phyloP scores from a whole-genome alignment of 2,797 vertebrate species.

The Melanotaenia pygmaea region DNA sequence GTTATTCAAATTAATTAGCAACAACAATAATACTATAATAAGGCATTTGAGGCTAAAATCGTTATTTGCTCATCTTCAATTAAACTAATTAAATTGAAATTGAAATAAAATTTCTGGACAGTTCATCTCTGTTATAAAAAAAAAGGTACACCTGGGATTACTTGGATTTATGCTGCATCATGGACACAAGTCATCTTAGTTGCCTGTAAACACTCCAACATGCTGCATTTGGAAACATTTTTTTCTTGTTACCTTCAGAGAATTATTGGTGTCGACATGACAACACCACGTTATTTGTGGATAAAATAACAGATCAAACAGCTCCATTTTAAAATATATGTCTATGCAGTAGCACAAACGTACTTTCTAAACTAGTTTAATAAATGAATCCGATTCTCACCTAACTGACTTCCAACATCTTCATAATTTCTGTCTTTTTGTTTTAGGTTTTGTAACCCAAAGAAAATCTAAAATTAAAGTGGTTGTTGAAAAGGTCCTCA shows the following conservation, averaged over 20 bases:
- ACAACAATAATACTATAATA: no score
- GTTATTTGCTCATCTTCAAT: no score
- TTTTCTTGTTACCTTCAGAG: background rate
- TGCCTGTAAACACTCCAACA: background rate
- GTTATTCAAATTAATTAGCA: no score
- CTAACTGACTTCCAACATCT: no score
- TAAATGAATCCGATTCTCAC: background rate
- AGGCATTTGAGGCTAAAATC: no score
- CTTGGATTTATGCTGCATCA: background rate
- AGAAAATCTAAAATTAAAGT: no score
- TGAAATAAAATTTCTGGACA: no score
- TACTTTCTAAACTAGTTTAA: no score
- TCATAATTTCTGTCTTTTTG: background rate
- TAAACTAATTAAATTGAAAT: no score
- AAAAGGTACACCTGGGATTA: no score
- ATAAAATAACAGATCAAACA: slow-evolving; percentile 4
- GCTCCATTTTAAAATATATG: background rate
- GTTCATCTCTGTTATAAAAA: background rate
- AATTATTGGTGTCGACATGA: slow-evolving; percentile 16
- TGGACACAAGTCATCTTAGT: background rate
- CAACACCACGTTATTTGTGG: slow-evolving; percentile 7
- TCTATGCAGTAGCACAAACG: no score
- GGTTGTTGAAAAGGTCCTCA: background rate
- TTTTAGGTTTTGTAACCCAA: background rate
- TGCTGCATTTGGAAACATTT: background rate